Percentiles rank a stretch among this genome's conserved stretches.
Evolutionary conservation across 2,113 vertebrate species (phyloP).

Genomic region (Nematolebias whitei): DNA sequence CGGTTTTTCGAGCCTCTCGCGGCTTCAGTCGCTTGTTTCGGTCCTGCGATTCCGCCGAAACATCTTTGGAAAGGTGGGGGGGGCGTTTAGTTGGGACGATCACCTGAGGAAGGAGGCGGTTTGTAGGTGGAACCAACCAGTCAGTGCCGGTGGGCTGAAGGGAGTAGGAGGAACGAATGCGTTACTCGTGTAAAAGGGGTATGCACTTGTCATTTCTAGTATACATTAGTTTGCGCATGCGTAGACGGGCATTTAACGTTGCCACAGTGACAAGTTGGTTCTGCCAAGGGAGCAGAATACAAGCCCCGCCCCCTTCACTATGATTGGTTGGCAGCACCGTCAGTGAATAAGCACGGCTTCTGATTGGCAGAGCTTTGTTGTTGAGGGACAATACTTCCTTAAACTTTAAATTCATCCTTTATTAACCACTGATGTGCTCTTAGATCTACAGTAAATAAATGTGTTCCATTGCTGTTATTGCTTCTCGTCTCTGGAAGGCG

Average conservation of each 20-base stretch:
- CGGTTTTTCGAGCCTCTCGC: neutral
- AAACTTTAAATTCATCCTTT: neutral
- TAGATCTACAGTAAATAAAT: neutral
- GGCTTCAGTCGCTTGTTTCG: conserved; percentile 26
- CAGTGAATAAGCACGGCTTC: neutral
- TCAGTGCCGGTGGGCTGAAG: conserved; percentile 1
- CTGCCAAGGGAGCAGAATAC: neutral
- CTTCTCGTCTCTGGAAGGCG: neutral
- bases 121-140: conserved; percentile 45
- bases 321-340: conserved; percentile 42
- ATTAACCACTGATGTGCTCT: too few relatives aligned
- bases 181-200: neutral
- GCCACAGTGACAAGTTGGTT: neutral
- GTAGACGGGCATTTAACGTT: neutral
- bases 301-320: conserved; percentile 26
- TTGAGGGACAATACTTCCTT: neutral
- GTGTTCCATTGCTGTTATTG: neutral
- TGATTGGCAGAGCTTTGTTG: conserved; percentile 39
- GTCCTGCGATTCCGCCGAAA: conserved; percentile 48
- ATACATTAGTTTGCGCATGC: neutral
- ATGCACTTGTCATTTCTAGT: neutral
- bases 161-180: neutral
- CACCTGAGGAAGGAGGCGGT: conserved; percentile 71
- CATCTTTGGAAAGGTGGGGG: conserved; percentile 64
- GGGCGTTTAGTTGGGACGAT: conserved; percentile 53